phyloP scores from a whole-genome alignment of 2,888 invertebrate species.

The Sympetrum striolatum region DNA sequence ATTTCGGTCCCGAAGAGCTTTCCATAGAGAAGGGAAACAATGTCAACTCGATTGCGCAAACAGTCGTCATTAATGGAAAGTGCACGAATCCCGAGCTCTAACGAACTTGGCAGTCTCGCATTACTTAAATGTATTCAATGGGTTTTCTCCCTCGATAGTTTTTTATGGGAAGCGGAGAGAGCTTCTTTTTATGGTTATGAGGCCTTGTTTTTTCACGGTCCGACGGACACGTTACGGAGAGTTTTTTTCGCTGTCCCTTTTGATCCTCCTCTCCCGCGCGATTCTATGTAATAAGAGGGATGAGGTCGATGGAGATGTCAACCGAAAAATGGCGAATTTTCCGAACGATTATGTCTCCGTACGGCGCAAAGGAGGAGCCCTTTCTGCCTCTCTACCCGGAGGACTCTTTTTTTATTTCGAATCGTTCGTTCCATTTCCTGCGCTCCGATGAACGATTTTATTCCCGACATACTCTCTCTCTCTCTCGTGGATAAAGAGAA shows the following conservation, averaged over 20 bases:
- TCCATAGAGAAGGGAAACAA: too few relatives aligned
- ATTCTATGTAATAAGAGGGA: neutral
- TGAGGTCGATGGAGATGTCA: neutral
- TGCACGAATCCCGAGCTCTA: too few relatives aligned
- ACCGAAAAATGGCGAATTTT: neutral
- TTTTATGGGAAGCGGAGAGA: neutral
- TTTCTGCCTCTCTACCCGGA: neutral
- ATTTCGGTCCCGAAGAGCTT: too few relatives aligned
- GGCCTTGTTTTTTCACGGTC: neutral
- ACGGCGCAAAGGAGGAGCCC: neutral
- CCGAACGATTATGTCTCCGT: neutral
- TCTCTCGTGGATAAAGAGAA: too few relatives aligned
- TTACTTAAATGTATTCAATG: too few relatives aligned
- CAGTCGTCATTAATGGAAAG: too few relatives aligned
- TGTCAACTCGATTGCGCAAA: too few relatives aligned
- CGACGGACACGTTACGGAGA: neutral
- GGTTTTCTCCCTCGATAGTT: too few relatives aligned
- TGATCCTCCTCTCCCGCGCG: neutral
- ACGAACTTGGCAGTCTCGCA: too few relatives aligned
- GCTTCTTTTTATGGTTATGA: neutral
- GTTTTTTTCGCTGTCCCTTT: neutral
- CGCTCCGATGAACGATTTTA: too few relatives aligned
- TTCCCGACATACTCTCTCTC: too few relatives aligned
- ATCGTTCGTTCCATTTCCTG: neutral
- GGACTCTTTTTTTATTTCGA: neutral